These are phyloP conservation scores for Papilio polyxenes DNA, from an alignment of 1,140 invertebrate species.

Conservation along the genomic window DNA sequence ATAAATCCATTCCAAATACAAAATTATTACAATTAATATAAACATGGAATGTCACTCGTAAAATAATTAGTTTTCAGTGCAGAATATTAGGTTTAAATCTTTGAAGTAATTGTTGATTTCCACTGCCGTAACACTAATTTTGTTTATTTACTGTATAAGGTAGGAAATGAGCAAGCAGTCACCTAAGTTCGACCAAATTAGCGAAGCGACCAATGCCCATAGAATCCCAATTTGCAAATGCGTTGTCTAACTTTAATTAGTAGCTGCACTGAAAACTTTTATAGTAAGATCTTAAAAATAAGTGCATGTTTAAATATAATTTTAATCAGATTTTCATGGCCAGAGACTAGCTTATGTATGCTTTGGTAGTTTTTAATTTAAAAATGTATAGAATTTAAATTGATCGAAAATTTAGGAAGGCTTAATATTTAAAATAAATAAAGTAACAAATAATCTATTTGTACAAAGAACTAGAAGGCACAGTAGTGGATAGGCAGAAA, in stretches of 20 bases:
- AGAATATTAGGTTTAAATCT: neutral
- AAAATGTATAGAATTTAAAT: neutral
- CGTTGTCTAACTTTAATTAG: no score
- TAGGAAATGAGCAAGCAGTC: no score
- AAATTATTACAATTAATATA: conserved; percentile 30
- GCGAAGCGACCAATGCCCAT: no score
- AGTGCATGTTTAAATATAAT: neutral
- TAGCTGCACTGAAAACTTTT: conserved; percentile 12
- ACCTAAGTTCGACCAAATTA: no score
- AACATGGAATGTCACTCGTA: conserved; percentile 34
- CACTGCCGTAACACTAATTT: no score
- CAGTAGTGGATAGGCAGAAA: conserved; percentile 68
- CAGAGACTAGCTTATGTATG: neutral
- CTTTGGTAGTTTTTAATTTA: neutral
- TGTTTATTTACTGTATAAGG: no score
- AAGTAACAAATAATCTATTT: conserved; percentile 59
- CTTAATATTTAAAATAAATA: conserved; percentile 40
- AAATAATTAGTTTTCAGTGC: conserved; percentile 15
- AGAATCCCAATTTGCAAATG: no score
- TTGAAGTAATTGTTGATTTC: no score
- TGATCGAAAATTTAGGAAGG: conserved; percentile 9
- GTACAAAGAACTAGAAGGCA: conserved; percentile 75
- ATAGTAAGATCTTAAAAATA: conserved; percentile 12
- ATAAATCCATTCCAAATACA: conserved; percentile 13
- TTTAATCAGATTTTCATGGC: neutral